Conservation (phyloP, 2,797 vertebrate genomes). For the Semaprochilodus insignis region DNA sequence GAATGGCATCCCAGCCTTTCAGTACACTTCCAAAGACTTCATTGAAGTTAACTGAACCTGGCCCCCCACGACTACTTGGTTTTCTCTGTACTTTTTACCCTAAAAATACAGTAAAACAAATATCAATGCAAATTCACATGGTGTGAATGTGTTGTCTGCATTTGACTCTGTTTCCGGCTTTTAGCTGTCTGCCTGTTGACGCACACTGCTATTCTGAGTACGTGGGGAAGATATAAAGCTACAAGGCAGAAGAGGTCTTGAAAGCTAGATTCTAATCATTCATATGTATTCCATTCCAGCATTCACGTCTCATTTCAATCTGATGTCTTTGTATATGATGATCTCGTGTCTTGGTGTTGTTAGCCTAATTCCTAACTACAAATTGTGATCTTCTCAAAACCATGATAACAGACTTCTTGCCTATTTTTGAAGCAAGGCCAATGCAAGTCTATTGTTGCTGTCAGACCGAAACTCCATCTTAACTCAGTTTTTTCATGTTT, state of each 20-base stretch:
- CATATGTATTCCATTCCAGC: neutral
- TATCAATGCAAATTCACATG: neutral
- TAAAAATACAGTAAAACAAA: neutral
- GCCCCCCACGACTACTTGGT: too few species aligned
- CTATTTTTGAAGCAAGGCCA: neutral
- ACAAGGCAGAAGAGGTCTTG: neutral
- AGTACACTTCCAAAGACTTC: too few species aligned
- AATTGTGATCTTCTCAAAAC: too few species aligned
- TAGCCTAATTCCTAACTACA: neutral
- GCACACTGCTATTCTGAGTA: neutral
- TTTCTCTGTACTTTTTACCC: neutral
- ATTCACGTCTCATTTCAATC: neutral
- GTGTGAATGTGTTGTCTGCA: neutral
- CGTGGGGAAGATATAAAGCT: neutral
- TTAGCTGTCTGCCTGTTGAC: neutral
- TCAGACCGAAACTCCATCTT: neutral
- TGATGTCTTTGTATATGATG: neutral
- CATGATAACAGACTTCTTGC: neutral
- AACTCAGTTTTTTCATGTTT: too few species aligned
- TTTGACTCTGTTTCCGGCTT: neutral
- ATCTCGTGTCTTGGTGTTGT: neutral
- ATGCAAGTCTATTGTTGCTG: neutral
- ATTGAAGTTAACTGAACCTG: too few species aligned
- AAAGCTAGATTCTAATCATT: neutral
- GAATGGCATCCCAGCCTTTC: too few species aligned